Conservation (phyloP, 1,140 invertebrate species). For the Palaemon carinicauda region DNA sequence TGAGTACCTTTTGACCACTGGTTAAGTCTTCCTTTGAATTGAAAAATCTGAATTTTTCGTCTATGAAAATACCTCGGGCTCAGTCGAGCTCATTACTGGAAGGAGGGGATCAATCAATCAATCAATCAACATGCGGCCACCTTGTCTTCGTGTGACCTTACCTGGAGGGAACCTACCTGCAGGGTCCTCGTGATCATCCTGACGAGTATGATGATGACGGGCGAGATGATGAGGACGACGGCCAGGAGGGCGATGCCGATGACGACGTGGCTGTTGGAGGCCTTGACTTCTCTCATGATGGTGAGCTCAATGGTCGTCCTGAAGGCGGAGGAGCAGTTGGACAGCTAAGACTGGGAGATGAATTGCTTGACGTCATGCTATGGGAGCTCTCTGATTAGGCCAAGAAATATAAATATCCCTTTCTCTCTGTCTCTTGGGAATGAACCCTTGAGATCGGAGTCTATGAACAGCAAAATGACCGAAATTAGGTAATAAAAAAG, state of each 20-base stretch:
- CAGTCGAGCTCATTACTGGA: too few species aligned
- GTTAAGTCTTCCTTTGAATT: too few species aligned
- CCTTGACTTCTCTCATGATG: constrained; percentile 66
- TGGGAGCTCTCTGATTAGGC: too few species aligned
- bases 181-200: constrained; percentile 85
- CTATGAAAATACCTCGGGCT: too few species aligned
- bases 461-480: too few species aligned
- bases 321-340: neutral
- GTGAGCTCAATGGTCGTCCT: constrained; percentile 46
- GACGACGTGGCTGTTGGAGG: constrained; percentile 71
- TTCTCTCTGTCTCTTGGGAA: too few species aligned
- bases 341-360: neutral
- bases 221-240: constrained; percentile 80
- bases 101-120: too few species aligned
- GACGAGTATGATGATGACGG: constrained; percentile 83
- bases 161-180: constrained; percentile 70
- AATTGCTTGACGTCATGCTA: neutral
- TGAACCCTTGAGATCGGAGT: too few species aligned
- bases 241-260: constrained; percentile 80
- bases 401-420: too few species aligned
- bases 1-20: too few species aligned
- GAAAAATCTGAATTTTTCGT: too few species aligned
- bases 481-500: too few species aligned
- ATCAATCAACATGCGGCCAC: neutral
- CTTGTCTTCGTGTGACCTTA: neutral